Conservation (phyloP, 2,797 vertebrate genomes). For the Lacerta agilis region DNA sequence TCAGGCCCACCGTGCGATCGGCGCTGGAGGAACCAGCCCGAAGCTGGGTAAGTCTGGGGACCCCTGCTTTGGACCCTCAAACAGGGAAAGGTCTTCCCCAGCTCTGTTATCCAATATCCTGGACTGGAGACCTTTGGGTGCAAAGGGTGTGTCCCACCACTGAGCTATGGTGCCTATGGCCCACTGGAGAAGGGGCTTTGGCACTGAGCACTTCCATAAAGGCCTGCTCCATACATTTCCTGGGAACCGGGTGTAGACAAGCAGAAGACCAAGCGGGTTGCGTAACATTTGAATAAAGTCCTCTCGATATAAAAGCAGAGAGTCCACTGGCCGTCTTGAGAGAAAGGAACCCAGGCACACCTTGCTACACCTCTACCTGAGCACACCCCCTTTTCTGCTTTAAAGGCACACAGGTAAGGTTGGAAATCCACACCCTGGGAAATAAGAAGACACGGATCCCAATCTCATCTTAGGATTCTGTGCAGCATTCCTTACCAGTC, state of each 20-base stretch:
- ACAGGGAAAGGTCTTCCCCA: not conserved
- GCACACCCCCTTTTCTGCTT: not conserved
- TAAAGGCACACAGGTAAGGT: too few species aligned
- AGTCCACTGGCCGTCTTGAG: not conserved
- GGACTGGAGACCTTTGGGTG: not conserved
- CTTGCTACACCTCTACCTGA: too few species aligned
- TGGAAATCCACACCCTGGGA: not conserved
- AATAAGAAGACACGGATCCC: too few species aligned
- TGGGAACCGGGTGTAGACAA: not conserved
- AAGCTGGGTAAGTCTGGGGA: too few species aligned
- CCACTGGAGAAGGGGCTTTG: not conserved
- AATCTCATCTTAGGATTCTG: not conserved
- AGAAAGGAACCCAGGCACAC: too few species aligned
- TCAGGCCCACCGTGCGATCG: too few species aligned
- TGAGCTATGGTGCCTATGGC: not conserved
- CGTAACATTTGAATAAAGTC: not conserved
- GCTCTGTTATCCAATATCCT: not conserved
- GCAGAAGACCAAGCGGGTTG: not conserved
- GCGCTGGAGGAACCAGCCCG: too few species aligned
- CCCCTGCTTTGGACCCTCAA: not conserved
- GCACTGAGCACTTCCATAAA: not conserved
- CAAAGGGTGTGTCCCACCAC: too few species aligned
- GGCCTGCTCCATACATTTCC: not conserved
- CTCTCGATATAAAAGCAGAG: not conserved
- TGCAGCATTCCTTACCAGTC: conserved; percentile 84